Conservation (phyloP, 2,113 vertebrate species). For the Indri indri region DNA sequence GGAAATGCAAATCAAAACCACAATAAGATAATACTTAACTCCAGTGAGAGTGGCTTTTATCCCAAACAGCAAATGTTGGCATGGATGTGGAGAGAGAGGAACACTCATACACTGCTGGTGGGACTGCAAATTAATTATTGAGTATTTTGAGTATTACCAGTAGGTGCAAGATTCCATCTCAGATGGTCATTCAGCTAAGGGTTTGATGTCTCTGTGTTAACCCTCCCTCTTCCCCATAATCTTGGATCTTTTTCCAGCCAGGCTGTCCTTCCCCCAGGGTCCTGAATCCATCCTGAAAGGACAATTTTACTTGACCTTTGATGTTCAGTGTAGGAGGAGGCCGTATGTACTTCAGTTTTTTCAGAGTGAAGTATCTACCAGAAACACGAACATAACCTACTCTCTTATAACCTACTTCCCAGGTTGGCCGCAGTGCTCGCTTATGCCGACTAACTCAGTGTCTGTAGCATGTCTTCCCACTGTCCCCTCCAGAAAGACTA, state of each 20-base stretch:
- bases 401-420: not conserved
- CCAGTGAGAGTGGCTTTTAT: no score
- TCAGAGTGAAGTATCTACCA: not conserved
- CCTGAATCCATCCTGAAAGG: not conserved
- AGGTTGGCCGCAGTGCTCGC: fast-evolving
- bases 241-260: no score
- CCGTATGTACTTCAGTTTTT: not conserved
- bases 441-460: fast-evolving
- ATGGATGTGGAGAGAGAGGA: no score
- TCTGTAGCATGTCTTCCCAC: not conserved
- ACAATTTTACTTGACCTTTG: not conserved
- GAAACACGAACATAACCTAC: not conserved
- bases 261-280: not conserved
- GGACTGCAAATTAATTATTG: no score
- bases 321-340: not conserved
- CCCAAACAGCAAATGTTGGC: no score
- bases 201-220: no score
- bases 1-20: no score
- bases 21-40: no score
- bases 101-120: no score
- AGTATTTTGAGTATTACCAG: not conserved
- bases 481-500: not conserved
- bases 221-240: no score
- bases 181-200: not conserved
- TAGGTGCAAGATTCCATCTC: not conserved